Conservation (phyloP, 2,113 vertebrate species). For the Mirounga angustirostris region DNA sequence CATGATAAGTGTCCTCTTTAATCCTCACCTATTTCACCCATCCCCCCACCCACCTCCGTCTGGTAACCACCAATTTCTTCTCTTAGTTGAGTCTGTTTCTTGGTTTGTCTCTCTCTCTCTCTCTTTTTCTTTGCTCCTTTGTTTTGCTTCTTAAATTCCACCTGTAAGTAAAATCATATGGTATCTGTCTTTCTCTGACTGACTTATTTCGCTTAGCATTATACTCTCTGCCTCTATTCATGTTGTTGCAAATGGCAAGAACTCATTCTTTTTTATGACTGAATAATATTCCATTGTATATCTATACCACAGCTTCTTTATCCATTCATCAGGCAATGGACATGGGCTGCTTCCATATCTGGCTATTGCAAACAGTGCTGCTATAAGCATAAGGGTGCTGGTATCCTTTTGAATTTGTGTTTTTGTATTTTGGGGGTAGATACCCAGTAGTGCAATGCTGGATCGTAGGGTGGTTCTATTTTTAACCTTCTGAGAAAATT, state of each 20-base stretch:
- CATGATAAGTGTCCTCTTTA: background rate
- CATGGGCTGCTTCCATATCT: background rate
- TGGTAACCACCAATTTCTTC: background rate
- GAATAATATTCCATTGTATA: background rate
- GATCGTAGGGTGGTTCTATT: background rate
- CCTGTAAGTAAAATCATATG: background rate
- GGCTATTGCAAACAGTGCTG: background rate
- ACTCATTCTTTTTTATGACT: background rate
- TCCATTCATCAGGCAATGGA: background rate
- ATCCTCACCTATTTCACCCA: background rate
- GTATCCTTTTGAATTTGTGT: background rate
- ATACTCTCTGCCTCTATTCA: background rate
- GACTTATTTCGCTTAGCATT: background rate
- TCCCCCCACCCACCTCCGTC: background rate
- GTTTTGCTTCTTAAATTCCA: background rate
- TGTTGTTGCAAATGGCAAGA: background rate
- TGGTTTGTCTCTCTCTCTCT: background rate
- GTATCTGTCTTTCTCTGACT: background rate
- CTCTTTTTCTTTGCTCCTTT: background rate
- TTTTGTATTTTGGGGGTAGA: background rate
- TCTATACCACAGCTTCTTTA: background rate
- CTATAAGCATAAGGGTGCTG: background rate
- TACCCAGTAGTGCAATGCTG: background rate
- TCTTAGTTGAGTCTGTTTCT: background rate
- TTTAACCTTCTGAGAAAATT: background rate